Evolutionary conservation across 2,113 vertebrate genomes (phyloP).

Genomic region (Hippocampus zosterae): DNA sequence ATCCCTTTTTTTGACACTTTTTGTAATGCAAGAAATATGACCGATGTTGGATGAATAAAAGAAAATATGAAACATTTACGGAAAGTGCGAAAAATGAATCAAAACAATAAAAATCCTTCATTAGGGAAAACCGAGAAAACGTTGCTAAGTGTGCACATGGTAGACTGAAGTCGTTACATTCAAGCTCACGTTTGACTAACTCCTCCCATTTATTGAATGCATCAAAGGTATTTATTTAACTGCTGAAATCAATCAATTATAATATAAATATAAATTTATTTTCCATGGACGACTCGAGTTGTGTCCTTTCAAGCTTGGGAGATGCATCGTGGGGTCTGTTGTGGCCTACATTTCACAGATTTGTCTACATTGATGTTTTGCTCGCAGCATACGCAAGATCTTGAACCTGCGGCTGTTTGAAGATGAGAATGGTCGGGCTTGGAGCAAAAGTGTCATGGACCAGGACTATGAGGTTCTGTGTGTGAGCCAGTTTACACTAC

Average conservation of each 20-base stretch:
- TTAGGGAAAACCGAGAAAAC: neutral
- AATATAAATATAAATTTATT: neutral
- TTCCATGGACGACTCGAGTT: neutral
- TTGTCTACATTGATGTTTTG: neutral
- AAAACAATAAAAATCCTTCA: neutral
- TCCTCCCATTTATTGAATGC: neutral
- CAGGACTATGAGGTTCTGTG: conserved; percentile 87
- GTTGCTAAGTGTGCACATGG: no score
- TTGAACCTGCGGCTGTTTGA: conserved; percentile 92
- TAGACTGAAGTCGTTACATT: no score
- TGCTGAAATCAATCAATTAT: neutral
- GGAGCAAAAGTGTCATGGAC: conserved; percentile 93
- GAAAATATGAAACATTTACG: neutral
- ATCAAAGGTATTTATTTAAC: neutral
- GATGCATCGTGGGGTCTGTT: neutral
- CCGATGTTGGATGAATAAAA: neutral
- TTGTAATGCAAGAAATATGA: neutral
- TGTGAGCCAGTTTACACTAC: conserved; percentile 95
- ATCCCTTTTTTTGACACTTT: neutral
- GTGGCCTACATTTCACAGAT: neutral
- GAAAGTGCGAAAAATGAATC: neutral
- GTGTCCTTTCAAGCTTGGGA: neutral
- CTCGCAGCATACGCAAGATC: conserved; percentile 87
- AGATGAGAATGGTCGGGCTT: conserved; percentile 87
- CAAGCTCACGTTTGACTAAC: neutral